These are phyloP conservation scores for Laticauda laticaudata DNA, from an alignment of 2,113 vertebrate genomes.

Conservation along the genomic window DNA sequence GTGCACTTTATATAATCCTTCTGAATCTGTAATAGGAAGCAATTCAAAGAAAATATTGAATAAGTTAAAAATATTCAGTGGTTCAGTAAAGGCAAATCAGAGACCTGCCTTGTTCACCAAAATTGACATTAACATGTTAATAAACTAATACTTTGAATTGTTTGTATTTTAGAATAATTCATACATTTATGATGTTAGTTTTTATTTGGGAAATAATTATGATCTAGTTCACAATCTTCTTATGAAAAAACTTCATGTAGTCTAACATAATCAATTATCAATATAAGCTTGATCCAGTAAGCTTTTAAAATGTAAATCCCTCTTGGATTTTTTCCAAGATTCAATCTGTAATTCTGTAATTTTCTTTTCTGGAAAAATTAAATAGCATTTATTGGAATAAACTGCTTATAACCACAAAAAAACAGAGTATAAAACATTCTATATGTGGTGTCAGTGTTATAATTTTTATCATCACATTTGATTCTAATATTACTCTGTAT, in stretches of 20 bases:
- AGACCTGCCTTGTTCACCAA: background rate
- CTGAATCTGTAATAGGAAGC: constrained; percentile 68
- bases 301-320: background rate
- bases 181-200: background rate
- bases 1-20: constrained; percentile 63
- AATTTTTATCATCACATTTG: constrained; percentile 4
- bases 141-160: background rate
- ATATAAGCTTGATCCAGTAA: background rate
- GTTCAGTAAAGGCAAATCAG: background rate
- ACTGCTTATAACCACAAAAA: background rate
- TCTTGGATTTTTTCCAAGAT: background rate
- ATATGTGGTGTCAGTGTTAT: background rate
- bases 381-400: background rate
- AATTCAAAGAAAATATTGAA: constrained; percentile 53
- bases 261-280: background rate
- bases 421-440: background rate
- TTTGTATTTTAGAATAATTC: background rate
- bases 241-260: background rate
- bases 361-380: background rate
- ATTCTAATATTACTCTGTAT: background rate
- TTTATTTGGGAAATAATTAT: background rate
- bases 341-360: background rate
- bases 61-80: constrained; percentile 22
- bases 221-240: background rate
- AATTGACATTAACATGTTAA: background rate